Evolutionary conservation across 2,797 vertebrate genomes (phyloP).

Genomic region (Lagocephalus sceleratus): DNA sequence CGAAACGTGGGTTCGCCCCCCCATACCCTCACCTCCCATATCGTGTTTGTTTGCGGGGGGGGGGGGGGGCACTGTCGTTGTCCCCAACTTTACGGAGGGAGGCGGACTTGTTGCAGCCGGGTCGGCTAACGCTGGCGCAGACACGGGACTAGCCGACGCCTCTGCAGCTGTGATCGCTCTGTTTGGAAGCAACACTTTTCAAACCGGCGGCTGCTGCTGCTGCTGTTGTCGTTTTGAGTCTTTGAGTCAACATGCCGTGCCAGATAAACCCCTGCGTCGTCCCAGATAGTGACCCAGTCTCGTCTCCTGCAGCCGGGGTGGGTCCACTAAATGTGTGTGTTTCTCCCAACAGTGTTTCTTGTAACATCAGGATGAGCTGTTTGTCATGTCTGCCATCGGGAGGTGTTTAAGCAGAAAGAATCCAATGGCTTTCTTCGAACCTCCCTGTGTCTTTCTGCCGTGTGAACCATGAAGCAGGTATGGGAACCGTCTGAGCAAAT

Average conservation of each 20-base stretch:
- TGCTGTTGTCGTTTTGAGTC: no score
- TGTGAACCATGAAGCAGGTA: constrained; percentile 82
- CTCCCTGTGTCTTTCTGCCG: constrained; percentile 55
- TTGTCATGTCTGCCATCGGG: constrained; percentile 55
- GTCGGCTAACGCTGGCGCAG: constrained; percentile 6
- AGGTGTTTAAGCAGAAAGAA: constrained; percentile 44
- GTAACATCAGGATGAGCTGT: constrained; percentile 68
- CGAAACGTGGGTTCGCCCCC: background rate
- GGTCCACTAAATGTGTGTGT: background rate
- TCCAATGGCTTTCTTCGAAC: constrained; percentile 63
- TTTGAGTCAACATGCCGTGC: no score
- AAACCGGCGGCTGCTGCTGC: no score
- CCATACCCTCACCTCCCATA: background rate
- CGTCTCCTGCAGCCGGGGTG: background rate
- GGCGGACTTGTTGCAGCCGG: background rate
- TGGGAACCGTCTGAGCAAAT: constrained; percentile 9
- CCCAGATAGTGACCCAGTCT: no score
- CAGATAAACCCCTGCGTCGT: no score
- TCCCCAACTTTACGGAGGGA: background rate
- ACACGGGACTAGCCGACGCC: constrained; percentile 46
- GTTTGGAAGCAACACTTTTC: no score
- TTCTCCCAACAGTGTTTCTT: constrained; percentile 54
- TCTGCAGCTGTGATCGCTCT: no score
- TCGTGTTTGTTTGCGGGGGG: background rate
- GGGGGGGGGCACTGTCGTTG: background rate